phyloP scores from a whole-genome alignment of 2,888 invertebrate species.

The Catocala nupta region DNA sequence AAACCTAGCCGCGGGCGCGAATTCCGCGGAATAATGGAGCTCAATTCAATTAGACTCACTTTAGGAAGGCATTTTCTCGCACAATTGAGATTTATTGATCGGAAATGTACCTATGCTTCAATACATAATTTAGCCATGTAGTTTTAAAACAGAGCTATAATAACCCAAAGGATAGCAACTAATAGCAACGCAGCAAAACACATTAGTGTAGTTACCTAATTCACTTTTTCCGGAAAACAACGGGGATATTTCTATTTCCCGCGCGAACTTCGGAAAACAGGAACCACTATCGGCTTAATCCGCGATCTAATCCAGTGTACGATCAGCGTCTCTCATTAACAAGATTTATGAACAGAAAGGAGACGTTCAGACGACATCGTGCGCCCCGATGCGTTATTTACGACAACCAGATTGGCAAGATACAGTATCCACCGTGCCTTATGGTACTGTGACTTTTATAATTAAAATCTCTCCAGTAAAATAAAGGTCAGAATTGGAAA shows the following conservation, averaged over 20 bases:
- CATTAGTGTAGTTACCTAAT: conserved; percentile 38
- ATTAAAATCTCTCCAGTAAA: conserved; percentile 48
- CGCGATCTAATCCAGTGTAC: conserved; percentile 77
- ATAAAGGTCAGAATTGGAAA: conserved; percentile 38
- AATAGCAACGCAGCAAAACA: conserved; percentile 32
- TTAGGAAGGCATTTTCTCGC: conserved; percentile 31
- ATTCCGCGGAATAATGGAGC: conserved; percentile 54
- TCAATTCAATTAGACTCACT: conserved; percentile 45
- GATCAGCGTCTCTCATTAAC: conserved; percentile 84
- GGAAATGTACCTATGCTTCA: conserved; percentile 6
- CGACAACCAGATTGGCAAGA: conserved; percentile 75
- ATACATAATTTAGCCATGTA: not conserved
- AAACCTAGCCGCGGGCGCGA: conserved; percentile 49
- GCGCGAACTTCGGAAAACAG: conserved; percentile 49
- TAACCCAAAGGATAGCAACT: conserved; percentile 6
- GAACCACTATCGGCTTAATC: conserved; percentile 52
- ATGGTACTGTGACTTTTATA: conserved; percentile 53
- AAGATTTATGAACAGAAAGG: conserved; percentile 82
- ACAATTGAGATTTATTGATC: conserved; percentile 29
- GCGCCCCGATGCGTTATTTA: conserved; percentile 78
- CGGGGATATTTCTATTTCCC: conserved; percentile 45
- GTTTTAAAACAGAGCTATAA: too few species aligned
- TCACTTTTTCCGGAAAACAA: conserved; percentile 39
- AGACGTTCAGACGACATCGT: conserved; percentile 77
- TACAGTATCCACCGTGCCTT: conserved; percentile 55